Conservation (phyloP, 1,140 invertebrate genomes). For the Brachionus sp. region DNA sequence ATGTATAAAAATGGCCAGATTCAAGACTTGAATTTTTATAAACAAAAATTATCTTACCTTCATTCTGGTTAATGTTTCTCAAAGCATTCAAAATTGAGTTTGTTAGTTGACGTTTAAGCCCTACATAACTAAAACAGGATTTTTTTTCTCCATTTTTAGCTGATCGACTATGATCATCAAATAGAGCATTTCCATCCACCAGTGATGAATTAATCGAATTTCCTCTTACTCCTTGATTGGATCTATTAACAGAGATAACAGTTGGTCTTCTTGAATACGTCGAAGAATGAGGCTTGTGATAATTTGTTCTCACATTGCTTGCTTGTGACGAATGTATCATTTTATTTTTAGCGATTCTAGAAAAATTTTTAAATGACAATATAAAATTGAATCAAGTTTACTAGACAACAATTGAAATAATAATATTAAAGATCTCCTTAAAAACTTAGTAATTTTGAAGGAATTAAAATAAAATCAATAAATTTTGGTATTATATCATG, state of each 20-base stretch:
- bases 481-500: not conserved
- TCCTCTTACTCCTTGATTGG: not conserved
- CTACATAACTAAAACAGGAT: not conserved
- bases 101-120: not conserved
- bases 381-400: no score
- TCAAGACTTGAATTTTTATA: not conserved
- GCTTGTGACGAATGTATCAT: constrained; percentile 2
- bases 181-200: not conserved
- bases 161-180: not conserved
- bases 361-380: no score
- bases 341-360: not conserved
- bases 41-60: not conserved
- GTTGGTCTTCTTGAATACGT: constrained; percentile 1
- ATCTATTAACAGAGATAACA: not conserved
- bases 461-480: not conserved
- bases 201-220: constrained; percentile 11
- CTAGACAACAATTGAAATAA: not conserved
- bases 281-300: not conserved
- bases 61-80: not conserved
- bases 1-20: not conserved
- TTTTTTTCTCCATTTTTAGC: not conserved
- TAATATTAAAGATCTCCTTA: not conserved
- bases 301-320: not conserved
- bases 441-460: not conserved
- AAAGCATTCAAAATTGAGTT: not conserved